Evolutionary conservation across 2,797 vertebrate genomes (phyloP), one percentile per base, ranked within the genome.

Genomic region (Onychomys arenicola): DNA sequence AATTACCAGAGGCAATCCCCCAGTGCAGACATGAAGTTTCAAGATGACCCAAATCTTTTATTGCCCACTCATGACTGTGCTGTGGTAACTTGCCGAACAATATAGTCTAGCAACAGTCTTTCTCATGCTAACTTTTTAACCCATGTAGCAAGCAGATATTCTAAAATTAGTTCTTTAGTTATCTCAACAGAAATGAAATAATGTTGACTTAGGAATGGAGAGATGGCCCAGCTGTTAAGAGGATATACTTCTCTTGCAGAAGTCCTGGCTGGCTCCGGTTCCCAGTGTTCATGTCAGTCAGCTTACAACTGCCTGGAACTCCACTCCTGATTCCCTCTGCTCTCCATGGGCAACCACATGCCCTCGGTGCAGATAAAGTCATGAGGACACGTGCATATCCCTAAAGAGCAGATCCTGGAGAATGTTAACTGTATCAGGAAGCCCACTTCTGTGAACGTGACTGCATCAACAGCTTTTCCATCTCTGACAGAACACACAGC

Each of bases 181-280:
- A 13, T 32, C 11, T 46, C 86, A 93, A 90, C 52, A 84, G 52
- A 90, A 93, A 90, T 65, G 46, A 93, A 65, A 81, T 29, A 73
- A 81, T 40, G 19, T 63, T 57, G 37, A 27, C 14, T 32, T n/a
- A 49, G 43, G 32, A 34, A 52, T 5, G 17, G 34, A 67, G 63
- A 46, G 32, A 69, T n/a, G 63, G 83, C 11, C 19, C 43, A n/a
- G 43, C 21, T n/a, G 19, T 85, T n/a, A n/a, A 67, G 21, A 69
- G 43, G 61, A 13, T 3, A 25, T 4, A 67, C 19, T 49, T 32
- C 13, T 67, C 19, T 46, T 65, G 43, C 29, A 65, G 61, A 84
- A 21, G 82, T 11, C 61, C 27, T 49, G 61, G 32, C 83, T 85
- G 61, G 32, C 83, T 85, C 49, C 43, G 23, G 21, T 25, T 69